Base-by-base conservation (phyloP, 1,140 invertebrate species). In the Rhynchophorus ferrugineus region DNA sequence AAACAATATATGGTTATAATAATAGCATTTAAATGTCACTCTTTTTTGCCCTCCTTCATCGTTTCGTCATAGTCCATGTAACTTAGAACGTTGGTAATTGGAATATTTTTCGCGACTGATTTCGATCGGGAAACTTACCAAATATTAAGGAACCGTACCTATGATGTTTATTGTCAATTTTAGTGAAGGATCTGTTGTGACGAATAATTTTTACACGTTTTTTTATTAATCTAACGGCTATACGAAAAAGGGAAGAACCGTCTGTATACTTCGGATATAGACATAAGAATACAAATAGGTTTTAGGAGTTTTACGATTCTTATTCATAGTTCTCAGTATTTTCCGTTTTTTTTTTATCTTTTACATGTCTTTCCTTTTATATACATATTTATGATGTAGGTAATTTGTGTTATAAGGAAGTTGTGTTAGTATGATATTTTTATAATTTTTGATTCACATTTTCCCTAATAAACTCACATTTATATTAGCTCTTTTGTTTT, bases 301-400 rank as follows among this genome's bases (percentile, higher is more conserved):
- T 39, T 17, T 39, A 17, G 18, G n/a, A 39, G 37, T n/a, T 39
- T 39, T 39, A 39, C 34, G 6, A 35, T 3, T 35, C n/a, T 11
- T 35, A 35, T 35, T 11, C 16, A 39, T 39, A 39, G 14, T 9
- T 39, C 17, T 39, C 37, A 39, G 37, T 39, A 39, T 39, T 39
- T 39, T 39, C 18, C 18, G 17, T 18, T 39, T 39, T 35, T n/a
- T n/a, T n/a, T 39, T 39, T 39, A 39, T 39, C 3, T 29, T 18
- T 29, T 44, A 29, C 21, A 29, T 24, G 43, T 29, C 5, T 44
- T 44, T n/a, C n/a, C n/a, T 34, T 44, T 44, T 44, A 14, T 29
- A 24, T 24, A 29, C 24, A 29, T 21, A 44, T 44, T 44, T 44
- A 44, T 44, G 33, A n/a, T n/a, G 21, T 20, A 44, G 43, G 43